phyloP scores from a whole-genome alignment of 53 echinoderm and acorn worm species.

The Luidia sarsii region DNA sequence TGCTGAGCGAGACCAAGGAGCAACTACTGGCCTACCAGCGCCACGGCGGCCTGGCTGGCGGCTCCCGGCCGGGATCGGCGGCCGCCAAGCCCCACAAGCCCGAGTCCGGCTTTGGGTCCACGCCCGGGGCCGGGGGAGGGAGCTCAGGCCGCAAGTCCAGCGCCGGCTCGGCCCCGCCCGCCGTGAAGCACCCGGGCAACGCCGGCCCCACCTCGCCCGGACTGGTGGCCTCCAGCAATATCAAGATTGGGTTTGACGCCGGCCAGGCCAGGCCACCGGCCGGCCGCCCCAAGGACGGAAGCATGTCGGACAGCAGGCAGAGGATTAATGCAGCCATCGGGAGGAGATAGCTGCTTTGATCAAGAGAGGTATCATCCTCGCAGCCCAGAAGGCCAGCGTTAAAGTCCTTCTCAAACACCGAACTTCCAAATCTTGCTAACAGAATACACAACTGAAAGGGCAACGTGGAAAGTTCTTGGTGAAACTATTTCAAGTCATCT shows the following conservation, averaged over 20 bases:
- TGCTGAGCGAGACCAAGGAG: slow-evolving; percentile 80
- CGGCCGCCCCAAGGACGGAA: slow-evolving; percentile 34
- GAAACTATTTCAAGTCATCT: no score
- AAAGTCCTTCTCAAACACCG: background rate
- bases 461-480: background rate
- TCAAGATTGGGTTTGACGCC: slow-evolving; percentile 61
- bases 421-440: background rate
- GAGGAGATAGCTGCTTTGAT: slow-evolving; percentile 36
- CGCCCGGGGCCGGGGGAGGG: no score
- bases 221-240: slow-evolving; percentile 32
- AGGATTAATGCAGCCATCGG: slow-evolving; percentile 66
- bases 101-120: background rate
- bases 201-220: background rate
- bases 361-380: background rate
- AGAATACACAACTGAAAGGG: background rate
- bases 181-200: no score
- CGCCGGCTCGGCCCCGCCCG: slow-evolving; percentile 17
- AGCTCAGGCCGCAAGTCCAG: slow-evolving; percentile 14
- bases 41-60: slow-evolving; percentile 55
- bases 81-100: slow-evolving; percentile 22
- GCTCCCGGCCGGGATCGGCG: slow-evolving; percentile 47
- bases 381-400: no score
- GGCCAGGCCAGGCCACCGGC: slow-evolving; percentile 9
- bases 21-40: slow-evolving; percentile 82
- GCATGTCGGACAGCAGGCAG: slow-evolving; percentile 64